Conservation (phyloP, 2,888 invertebrate species). For the Teleogryllus oceanicus region DNA sequence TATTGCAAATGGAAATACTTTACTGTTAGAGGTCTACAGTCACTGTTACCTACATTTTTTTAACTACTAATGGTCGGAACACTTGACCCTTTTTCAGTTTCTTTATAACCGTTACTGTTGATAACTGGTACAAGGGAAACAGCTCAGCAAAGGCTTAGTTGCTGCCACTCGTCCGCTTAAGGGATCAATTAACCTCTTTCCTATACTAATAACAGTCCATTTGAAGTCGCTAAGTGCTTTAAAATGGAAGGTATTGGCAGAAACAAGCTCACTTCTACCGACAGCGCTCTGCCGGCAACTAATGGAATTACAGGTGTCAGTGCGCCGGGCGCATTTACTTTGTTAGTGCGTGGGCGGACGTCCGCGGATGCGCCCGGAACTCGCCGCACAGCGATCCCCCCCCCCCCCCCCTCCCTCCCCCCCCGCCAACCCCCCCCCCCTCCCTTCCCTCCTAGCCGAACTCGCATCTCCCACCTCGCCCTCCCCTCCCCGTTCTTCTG, state of each 20-base stretch:
- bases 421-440: background rate
- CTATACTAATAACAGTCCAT: background rate
- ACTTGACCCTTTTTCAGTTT: no score
- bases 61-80: no score
- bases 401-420: background rate
- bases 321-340: background rate
- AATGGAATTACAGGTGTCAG: slow-evolving; percentile 18
- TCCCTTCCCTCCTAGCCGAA: background rate
- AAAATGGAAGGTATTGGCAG: slow-evolving; percentile 7
- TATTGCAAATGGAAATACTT: no score
- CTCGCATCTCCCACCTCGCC: background rate
- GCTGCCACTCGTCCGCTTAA: background rate
- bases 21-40: no score
- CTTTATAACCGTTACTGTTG: no score
- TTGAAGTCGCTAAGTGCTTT: background rate
- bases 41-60: no score
- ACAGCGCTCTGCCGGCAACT: background rate
- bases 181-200: background rate
- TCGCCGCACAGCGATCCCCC: background rate
- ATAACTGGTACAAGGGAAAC: no score
- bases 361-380: background rate
- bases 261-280: slow-evolving; percentile 8
- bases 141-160: background rate
- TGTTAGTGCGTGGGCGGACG: background rate
- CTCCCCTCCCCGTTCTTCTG: background rate